phyloP scores from a whole-genome alignment of 2,888 invertebrate genomes.

The Carcina quercana region DNA sequence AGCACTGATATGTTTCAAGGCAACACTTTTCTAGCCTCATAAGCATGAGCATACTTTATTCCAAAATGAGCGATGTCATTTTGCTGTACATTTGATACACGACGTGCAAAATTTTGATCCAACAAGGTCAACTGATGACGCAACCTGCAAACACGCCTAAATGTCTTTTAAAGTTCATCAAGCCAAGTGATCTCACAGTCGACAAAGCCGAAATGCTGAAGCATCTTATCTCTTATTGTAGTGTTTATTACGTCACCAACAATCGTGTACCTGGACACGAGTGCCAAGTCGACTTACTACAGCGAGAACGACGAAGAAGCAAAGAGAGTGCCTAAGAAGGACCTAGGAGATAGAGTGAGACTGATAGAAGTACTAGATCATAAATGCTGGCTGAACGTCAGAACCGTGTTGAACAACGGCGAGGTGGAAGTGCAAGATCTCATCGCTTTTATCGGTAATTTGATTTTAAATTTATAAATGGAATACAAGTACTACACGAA shows the following conservation, averaged over 20 bases:
- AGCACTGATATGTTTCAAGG: too few species aligned
- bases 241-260: slow-evolving; percentile 75
- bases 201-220: slow-evolving; percentile 10
- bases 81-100: too few species aligned
- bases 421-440: slow-evolving; percentile 70
- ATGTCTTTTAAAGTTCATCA: too few species aligned
- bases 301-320: slow-evolving; percentile 59
- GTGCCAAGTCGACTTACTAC: slow-evolving; percentile 54
- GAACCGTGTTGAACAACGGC: slow-evolving; percentile 53
- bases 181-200: too few species aligned
- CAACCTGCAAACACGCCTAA: too few species aligned
- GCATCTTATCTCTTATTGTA: slow-evolving; percentile 41
- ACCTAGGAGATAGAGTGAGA: slow-evolving; percentile 33
- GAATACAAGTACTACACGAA: too few species aligned
- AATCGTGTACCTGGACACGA: slow-evolving; percentile 67
- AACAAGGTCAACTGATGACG: too few species aligned
- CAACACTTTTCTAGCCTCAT: too few species aligned
- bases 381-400: slow-evolving; percentile 52
- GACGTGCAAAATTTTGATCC: too few species aligned
- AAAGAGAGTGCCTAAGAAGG: slow-evolving; percentile 20
- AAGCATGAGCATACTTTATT: too few species aligned
- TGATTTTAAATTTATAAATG: too few species aligned
- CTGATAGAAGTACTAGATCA: slow-evolving; percentile 50
- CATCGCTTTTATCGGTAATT: slow-evolving; percentile 62
- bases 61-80: too few species aligned